Percentiles rank a stretch among this genome's conserved stretches.
Conservation (phyloP, 2,113 vertebrate genomes). For the Hucho hucho region DNA sequence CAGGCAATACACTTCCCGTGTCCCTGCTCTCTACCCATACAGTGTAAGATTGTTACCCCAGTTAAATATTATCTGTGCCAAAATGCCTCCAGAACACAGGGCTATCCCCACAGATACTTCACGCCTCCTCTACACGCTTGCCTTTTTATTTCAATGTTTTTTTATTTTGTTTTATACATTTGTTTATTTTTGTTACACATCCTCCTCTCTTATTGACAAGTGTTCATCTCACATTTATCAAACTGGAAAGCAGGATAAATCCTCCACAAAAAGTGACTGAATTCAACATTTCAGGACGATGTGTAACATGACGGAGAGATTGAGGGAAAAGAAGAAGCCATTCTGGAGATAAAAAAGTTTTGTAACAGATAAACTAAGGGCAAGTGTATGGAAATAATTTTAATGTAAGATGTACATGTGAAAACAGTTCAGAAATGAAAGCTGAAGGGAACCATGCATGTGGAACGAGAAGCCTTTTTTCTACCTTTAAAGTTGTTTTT, state of each 20-base stretch:
- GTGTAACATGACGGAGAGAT: neutral
- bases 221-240: conserved; percentile 9
- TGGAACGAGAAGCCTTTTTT: too few relatives aligned
- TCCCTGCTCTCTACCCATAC: neutral
- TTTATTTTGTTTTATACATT: conserved; percentile 20
- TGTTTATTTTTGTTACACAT: conserved; percentile 10
- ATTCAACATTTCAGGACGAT: neutral
- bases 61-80: neutral
- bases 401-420: neutral
- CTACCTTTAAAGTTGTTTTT: conserved; percentile 58
- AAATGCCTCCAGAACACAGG: conserved; percentile 24
- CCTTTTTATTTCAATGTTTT: neutral
- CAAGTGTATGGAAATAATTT: neutral
- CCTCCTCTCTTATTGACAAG: neutral
- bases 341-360: too few relatives aligned
- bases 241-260: conserved; percentile 18
- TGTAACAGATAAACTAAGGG: neutral
- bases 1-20: conserved; percentile 1
- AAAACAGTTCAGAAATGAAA: neutral
- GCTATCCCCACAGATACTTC: conserved; percentile 54
- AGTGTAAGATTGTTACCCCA: conserved; percentile 13
- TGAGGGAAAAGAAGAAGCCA: too few relatives aligned
- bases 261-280: neutral
- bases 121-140: conserved; percentile 43
- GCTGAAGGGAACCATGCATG: too few relatives aligned